Evolutionary conservation across 2,797 vertebrate genomes (phyloP).

Genomic region (Gallirallus australis): DNA sequence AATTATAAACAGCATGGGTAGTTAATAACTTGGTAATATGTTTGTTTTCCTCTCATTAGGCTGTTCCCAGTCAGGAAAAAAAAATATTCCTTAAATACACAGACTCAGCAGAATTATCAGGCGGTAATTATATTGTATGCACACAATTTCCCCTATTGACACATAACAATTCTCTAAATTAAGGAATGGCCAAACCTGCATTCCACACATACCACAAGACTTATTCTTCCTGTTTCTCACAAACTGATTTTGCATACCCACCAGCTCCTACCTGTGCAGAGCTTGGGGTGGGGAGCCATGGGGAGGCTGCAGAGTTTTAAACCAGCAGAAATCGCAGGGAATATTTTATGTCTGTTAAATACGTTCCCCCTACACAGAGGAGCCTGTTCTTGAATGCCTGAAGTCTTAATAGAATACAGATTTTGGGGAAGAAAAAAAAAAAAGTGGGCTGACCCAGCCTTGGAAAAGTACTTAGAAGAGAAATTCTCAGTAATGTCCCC

Average conservation of each 20-base stretch:
- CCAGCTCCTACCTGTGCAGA: conserved; percentile 52
- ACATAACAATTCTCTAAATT: conserved; percentile 65
- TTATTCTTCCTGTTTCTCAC: conserved; percentile 64
- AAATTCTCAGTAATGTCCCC: conserved; percentile 40
- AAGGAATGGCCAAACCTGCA: conserved; percentile 69
- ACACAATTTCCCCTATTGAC: conserved; percentile 55
- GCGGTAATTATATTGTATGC: conserved; percentile 50
- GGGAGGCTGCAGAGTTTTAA: neutral
- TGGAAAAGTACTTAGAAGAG: conserved; percentile 61
- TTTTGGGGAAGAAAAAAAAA: neutral
- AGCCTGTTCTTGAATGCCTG: conserved; percentile 46
- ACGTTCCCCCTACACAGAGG: conserved; percentile 19
- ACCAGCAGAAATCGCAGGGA: neutral
- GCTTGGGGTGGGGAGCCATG: neutral
- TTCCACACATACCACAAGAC: conserved; percentile 42
- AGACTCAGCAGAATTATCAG: conserved; percentile 69
- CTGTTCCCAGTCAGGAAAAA: conserved; percentile 61
- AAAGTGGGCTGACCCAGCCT: conserved; percentile 43
- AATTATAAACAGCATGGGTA: conserved; percentile 76
- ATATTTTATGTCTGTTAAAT: conserved; percentile 30
- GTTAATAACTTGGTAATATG: conserved; percentile 76
- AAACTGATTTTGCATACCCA: conserved; percentile 16
- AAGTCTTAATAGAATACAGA: conserved; percentile 54
- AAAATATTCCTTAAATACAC: conserved; percentile 69
- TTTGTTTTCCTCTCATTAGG: conserved; percentile 76